These are phyloP conservation scores for Pseudomyrmex gracilis DNA, from an alignment of 1,140 invertebrate genomes.

Conservation along the genomic window DNA sequence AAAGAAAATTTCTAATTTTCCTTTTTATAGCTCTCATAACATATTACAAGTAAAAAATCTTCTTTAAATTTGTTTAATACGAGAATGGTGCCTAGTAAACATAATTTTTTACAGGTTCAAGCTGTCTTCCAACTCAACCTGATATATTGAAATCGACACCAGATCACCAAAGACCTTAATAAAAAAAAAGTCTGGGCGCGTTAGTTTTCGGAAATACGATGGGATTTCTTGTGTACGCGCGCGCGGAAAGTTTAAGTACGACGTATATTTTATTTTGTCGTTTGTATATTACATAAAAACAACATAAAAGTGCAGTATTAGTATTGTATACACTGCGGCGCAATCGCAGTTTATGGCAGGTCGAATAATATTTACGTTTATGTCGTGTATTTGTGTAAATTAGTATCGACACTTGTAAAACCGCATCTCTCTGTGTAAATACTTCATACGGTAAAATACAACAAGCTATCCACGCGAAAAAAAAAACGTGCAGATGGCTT, in stretches of 20 bases:
- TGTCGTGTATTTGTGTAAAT: slow-evolving; percentile 59
- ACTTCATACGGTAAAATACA: slow-evolving; percentile 32
- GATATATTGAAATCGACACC: slow-evolving; percentile 94
- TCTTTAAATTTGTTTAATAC: background rate
- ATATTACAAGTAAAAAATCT: background rate
- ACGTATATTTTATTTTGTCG: slow-evolving; percentile 35
- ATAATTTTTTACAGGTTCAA: slow-evolving; percentile 78
- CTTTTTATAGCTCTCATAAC: background rate
- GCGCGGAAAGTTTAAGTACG: slow-evolving; percentile 59
- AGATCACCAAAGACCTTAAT: slow-evolving; percentile 89
- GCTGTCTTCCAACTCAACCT: slow-evolving; percentile 88
- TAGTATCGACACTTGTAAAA: slow-evolving; percentile 62
- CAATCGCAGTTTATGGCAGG: slow-evolving; percentile 18
- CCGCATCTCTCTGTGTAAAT: slow-evolving; percentile 67
- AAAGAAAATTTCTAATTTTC: background rate
- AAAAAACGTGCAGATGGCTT: slow-evolving; percentile 40
- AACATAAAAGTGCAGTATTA: slow-evolving; percentile 57
- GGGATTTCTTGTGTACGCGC: slow-evolving; percentile 40
- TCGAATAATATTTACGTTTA: slow-evolving; percentile 65
- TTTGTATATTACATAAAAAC: slow-evolving; percentile 66
- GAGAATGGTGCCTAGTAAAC: background rate
- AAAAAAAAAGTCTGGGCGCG: slow-evolving; percentile 67
- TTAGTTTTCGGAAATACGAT: slow-evolving; percentile 66
- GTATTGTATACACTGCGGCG: slow-evolving; percentile 24
- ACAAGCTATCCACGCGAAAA: slow-evolving; percentile 16